These are phyloP conservation scores for Chrysomela aeneicollis DNA, from an alignment of 2,888 invertebrate species.

Conservation along the genomic window DNA sequence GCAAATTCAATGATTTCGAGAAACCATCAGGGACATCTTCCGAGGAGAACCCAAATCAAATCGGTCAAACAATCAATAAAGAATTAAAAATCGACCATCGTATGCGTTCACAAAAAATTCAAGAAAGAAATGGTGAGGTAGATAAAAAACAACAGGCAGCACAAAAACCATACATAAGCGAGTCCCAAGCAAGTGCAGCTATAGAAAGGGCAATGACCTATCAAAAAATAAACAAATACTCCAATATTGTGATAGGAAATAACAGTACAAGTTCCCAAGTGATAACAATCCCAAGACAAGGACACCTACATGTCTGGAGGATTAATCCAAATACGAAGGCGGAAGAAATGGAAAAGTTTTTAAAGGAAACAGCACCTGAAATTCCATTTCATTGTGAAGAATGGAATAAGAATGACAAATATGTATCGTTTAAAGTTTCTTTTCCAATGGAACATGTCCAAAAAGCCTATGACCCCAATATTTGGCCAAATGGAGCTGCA, in stretches of 20 bases:
- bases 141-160: background rate
- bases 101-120: background rate
- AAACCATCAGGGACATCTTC: background rate
- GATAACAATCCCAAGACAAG: background rate
- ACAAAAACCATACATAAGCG: background rate
- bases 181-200: background rate
- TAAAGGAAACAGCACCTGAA: background rate
- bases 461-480: too few relatives aligned
- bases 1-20: background rate
- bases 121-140: background rate
- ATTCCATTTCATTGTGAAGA: background rate
- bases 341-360: too few relatives aligned
- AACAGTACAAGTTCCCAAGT: background rate
- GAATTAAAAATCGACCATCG: background rate
- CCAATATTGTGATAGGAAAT: background rate
- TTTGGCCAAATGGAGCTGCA: too few relatives aligned
- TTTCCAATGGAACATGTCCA: too few relatives aligned
- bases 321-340: background rate
- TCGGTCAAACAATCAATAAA: background rate
- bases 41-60: background rate
- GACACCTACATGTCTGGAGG: background rate
- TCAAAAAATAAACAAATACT: background rate
- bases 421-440: too few relatives aligned
- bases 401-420: too few relatives aligned
- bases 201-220: background rate